Evolutionary conservation across 1,140 invertebrate genomes (phyloP), one percentile per base, ranked within the genome.

Genomic region (Pogonomyrmex barbatus): DNA sequence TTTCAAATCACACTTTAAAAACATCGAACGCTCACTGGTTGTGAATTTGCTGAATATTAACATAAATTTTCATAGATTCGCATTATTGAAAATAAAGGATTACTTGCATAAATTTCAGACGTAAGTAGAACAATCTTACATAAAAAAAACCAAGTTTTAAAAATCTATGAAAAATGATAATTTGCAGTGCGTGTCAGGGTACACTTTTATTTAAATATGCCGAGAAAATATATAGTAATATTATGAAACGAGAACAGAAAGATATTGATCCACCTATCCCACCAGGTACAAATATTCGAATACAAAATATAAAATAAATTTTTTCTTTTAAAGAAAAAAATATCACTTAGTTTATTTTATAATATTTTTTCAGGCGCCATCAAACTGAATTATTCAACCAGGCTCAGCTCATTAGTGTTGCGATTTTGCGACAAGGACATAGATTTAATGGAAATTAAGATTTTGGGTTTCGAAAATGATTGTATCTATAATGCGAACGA

Each of bases 401-500:
- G 97, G 79, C 93, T 97, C 62, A 95, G 96, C 47, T 96, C 96
- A 75, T 91, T 97, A 2, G 95, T 95, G 17, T 83, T 97, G 9
- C 96, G 94, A 87, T 95, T 98, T 30, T 97, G 97, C 88, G 97
- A 97, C 91, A 96, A 96, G 39, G 97, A 98, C 87, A 95, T 96
- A 52, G 96, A 97, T 88, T 95, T 98, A 62, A 94, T 97, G 70
- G 96, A 97, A 88, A 95, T 97, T 14, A 96, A 96, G 70, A 92
- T 97, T 54, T 89, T 93, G 78, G 96, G 97, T 1, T 91, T 98
- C n/a, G 97, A 98, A 93, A 96, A 96, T 88, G 96, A 97, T 95
- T 97, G 97, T 91, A 96, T 97, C 76, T 97, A 97, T 91, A 96
- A 97, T 93, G 97, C 97, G n/a, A 97, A 98, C 91, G 97, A 98